phyloP scores from a whole-genome alignment of 2,888 invertebrate species.

The Cheiracanthium punctorium region DNA sequence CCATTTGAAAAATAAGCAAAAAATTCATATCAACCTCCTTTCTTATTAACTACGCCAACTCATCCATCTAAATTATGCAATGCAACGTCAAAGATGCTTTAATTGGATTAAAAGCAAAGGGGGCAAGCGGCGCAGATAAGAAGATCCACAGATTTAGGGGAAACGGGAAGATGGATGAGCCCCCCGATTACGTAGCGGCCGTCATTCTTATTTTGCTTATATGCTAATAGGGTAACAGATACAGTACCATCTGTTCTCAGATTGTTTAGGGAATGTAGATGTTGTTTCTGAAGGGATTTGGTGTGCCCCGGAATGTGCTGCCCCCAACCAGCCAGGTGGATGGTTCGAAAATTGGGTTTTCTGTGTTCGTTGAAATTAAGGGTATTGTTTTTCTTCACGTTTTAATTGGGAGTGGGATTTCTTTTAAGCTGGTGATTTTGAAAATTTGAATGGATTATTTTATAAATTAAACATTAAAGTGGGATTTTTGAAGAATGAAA shows the following conservation, averaged over 20 bases:
- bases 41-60: conserved; percentile 43
- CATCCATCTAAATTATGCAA: conserved; percentile 60
- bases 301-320: conserved; percentile 29
- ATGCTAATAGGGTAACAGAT: conserved; percentile 46
- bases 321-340: too few relatives aligned
- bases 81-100: conserved; percentile 52
- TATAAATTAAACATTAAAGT: too few relatives aligned
- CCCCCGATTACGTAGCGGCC: conserved; percentile 25
- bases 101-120: conserved; percentile 69
- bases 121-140: conserved; percentile 60
- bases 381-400: too few relatives aligned
- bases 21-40: conserved; percentile 52
- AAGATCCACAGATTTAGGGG: conserved; percentile 42
- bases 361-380: too few relatives aligned
- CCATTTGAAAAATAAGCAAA: conserved; percentile 45
- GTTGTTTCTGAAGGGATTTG: not conserved
- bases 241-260: conserved; percentile 15
- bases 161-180: conserved; percentile 37
- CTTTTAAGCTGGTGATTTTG: too few relatives aligned
- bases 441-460: too few relatives aligned
- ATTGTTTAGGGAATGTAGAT: conserved; percentile 18
- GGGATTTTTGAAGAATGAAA: too few relatives aligned
- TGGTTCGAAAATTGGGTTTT: too few relatives aligned
- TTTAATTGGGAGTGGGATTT: too few relatives aligned
- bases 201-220: conserved; percentile 33